These are phyloP conservation scores for Labroides dimidiatus DNA, from an alignment of 2,797 vertebrate species.

Conservation along the genomic window DNA sequence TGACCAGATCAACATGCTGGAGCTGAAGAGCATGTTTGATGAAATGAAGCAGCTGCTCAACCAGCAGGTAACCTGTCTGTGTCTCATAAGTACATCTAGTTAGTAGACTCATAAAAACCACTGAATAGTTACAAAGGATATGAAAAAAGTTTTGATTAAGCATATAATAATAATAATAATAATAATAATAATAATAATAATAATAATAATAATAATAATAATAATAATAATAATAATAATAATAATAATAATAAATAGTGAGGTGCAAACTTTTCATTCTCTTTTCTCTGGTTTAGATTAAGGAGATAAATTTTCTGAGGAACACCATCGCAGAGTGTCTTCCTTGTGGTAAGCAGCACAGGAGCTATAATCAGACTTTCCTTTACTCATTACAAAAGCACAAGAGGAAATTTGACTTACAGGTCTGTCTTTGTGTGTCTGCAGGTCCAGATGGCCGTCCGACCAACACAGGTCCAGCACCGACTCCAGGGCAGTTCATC, in stretches of 20 bases:
- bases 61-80: slow-evolving; percentile 87
- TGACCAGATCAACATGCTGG: slow-evolving; percentile 88
- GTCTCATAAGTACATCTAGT: not conserved
- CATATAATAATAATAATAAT: no score
- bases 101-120: not conserved
- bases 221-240: no score
- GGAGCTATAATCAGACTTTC: not conserved
- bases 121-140: not conserved
- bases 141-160: no score
- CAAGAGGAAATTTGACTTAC: slow-evolving; percentile 2
- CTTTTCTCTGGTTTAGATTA: slow-evolving; percentile 84
- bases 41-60: slow-evolving; percentile 94
- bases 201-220: no score
- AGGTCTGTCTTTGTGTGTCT: slow-evolving; percentile 11
- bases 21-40: slow-evolving; percentile 90
- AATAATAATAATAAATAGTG: no score
- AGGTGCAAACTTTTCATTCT: not conserved
- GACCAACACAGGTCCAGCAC: slow-evolving; percentile 41
- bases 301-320: slow-evolving; percentile 93
- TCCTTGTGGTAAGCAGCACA: slow-evolving; percentile 88
- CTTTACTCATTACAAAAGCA: not conserved
- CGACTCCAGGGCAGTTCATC: slow-evolving; percentile 12
- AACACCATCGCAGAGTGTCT: slow-evolving; percentile 95
- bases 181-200: no score
- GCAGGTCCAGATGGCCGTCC: slow-evolving; percentile 61